Conservation (phyloP, 2,888 invertebrate species). For the Xiphydria camelus region DNA sequence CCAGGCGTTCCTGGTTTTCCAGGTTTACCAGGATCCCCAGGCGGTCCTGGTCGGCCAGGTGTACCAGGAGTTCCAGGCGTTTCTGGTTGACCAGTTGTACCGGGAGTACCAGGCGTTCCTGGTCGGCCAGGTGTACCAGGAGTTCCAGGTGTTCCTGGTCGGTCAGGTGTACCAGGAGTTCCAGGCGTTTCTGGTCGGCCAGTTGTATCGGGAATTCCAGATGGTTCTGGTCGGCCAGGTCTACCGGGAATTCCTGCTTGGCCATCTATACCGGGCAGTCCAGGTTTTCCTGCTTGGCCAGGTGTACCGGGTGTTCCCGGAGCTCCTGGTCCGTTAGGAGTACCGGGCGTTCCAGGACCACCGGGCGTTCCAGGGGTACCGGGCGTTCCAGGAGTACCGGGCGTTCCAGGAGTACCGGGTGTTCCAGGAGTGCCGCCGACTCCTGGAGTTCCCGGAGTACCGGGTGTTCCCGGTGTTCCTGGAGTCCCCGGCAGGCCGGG, state of each 20-base stretch:
- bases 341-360: slow-evolving; percentile 33
- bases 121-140: slow-evolving; percentile 25
- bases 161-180: slow-evolving; percentile 18
- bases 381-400: slow-evolving; percentile 16
- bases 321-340: slow-evolving; percentile 42
- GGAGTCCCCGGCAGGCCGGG: slow-evolving; percentile 12
- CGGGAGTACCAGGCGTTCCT: slow-evolving; percentile 27
- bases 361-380: slow-evolving; percentile 21
- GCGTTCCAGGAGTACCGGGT: slow-evolving; percentile 24
- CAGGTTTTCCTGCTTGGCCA: slow-evolving; percentile 27
- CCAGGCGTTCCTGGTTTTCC: slow-evolving; percentile 27
- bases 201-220: slow-evolving; percentile 9
- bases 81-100: slow-evolving; percentile 15
- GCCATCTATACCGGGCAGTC: slow-evolving; percentile 18
- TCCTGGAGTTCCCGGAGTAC: slow-evolving; percentile 20
- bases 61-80: slow-evolving; percentile 13
- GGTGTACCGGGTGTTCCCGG: slow-evolving; percentile 21
- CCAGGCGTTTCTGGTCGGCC: slow-evolving; percentile 16
- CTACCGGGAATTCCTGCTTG: slow-evolving; percentile 28
- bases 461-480: slow-evolving; percentile 18
- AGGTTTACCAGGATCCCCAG: slow-evolving; percentile 17
- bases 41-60: slow-evolving; percentile 10
- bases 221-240: slow-evolving; percentile 14
- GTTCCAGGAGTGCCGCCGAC: slow-evolving; percentile 24
- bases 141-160: slow-evolving; percentile 15